Evolutionary conservation across 2,113 vertebrate genomes (phyloP).

Genomic region (Origma solitaria): DNA sequence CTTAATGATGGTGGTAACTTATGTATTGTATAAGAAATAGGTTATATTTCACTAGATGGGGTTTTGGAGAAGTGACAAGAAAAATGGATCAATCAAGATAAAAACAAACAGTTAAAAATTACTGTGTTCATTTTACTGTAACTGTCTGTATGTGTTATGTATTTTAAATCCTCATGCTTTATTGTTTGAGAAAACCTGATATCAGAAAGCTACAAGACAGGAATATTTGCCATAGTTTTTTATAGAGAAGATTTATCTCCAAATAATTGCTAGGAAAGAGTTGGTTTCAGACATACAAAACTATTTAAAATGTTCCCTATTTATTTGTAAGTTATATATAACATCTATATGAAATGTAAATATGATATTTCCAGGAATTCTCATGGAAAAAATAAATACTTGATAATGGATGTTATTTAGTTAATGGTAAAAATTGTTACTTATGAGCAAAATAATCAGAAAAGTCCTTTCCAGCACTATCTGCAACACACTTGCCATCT

Average conservation of each 20-base stretch:
- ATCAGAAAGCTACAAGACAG: neutral
- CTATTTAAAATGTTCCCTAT: neutral
- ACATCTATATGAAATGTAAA: neutral
- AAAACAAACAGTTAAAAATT: neutral
- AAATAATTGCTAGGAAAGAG: neutral
- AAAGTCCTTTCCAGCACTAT: neutral
- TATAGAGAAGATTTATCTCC: neutral
- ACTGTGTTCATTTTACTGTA: neutral
- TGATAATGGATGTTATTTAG: neutral
- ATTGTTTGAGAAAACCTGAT: neutral
- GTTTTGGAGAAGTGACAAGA: neutral
- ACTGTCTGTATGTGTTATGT: accelerated
- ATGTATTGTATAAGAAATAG: neutral
- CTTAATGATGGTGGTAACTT: neutral
- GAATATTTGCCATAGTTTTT: neutral
- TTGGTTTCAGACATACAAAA: neutral
- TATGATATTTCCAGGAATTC: neutral
- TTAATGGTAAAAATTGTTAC: neutral
- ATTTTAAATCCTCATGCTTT: neutral
- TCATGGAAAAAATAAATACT: neutral
- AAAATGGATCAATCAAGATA: neutral
- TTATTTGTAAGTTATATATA: neutral
- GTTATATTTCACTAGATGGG: neutral
- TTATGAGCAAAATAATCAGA: neutral
- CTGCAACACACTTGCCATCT: neutral